Evolutionary conservation across 2,888 invertebrate species (phyloP).

Genomic region (Sympetrum striolatum): DNA sequence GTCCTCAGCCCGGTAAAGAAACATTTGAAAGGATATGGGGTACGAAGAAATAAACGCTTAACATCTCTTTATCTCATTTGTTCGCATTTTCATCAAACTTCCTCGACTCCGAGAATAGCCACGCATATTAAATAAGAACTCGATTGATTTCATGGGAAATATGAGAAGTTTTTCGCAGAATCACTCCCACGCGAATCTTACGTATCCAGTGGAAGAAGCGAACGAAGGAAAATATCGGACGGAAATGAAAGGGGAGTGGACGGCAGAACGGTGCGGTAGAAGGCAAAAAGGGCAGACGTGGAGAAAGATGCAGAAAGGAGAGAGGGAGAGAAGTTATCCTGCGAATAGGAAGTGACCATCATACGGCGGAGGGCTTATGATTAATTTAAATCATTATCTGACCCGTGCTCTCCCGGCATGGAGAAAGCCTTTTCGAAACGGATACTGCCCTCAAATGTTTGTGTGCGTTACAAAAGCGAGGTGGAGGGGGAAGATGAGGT

Average conservation of each 20-base stretch:
- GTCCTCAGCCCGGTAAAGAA: too few relatives aligned
- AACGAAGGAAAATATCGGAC: neutral
- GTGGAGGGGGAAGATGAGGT: neutral
- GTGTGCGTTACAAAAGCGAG: conserved; percentile 32
- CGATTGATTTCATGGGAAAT: too few relatives aligned
- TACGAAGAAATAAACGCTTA: too few relatives aligned
- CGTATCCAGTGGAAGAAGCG: neutral
- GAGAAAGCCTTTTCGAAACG: conserved; percentile 39
- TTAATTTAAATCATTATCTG: conserved; percentile 43
- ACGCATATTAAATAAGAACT: too few relatives aligned
- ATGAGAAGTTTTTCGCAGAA: too few relatives aligned
- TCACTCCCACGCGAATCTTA: too few relatives aligned
- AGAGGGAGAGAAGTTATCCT: neutral
- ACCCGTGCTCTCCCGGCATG: conserved; percentile 13
- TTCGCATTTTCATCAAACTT: too few relatives aligned
- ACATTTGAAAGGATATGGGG: too few relatives aligned
- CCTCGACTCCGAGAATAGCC: too few relatives aligned
- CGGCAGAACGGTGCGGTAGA: neutral
- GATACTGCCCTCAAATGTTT: conserved; percentile 29
- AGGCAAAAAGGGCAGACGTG: neutral
- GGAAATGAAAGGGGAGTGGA: neutral
- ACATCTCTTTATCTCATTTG: too few relatives aligned
- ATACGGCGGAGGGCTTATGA: conserved; percentile 31
- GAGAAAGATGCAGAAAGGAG: neutral
- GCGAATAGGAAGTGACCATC: conserved; percentile 42